Conservation (phyloP, 2,113 vertebrate species). For the Cyrtonyx montezumae region DNA sequence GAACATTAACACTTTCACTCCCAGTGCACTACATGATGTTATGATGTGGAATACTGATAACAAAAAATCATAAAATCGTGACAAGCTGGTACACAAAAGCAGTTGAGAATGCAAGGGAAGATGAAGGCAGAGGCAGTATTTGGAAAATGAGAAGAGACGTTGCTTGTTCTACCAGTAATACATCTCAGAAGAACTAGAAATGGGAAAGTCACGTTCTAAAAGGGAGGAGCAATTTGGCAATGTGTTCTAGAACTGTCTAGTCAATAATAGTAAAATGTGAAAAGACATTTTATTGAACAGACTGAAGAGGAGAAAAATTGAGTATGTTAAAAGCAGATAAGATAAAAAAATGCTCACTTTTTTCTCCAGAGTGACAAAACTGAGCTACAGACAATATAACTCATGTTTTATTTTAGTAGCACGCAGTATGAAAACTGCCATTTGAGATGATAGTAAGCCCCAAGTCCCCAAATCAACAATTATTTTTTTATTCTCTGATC, state of each 20-base stretch:
- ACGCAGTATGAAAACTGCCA: not conserved
- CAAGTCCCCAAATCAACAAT: not conserved
- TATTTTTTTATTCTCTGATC: not conserved
- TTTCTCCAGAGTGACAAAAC: not conserved
- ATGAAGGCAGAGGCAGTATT: not conserved
- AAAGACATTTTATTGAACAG: not conserved
- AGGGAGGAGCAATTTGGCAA: not conserved
- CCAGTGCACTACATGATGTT: too few species aligned
- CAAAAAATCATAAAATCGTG: too few species aligned
- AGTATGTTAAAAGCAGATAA: not conserved
- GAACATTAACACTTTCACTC: too few species aligned
- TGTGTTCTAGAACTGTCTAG: not conserved
- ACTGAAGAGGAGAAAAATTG: not conserved
- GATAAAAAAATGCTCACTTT: not conserved
- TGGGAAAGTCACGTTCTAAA: not conserved
- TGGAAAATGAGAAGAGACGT: not conserved
- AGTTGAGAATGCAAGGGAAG: not conserved
- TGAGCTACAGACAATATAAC: not conserved
- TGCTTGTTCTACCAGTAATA: not conserved
- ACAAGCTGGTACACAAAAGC: not conserved
- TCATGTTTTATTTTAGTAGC: not conserved
- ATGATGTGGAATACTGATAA: too few species aligned
- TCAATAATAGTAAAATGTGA: not conserved
- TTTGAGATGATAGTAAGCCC: not conserved
- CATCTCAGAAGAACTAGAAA: not conserved